phyloP scores from a whole-genome alignment of 1,140 invertebrate genomes.

The Semibalanus balanoides region DNA sequence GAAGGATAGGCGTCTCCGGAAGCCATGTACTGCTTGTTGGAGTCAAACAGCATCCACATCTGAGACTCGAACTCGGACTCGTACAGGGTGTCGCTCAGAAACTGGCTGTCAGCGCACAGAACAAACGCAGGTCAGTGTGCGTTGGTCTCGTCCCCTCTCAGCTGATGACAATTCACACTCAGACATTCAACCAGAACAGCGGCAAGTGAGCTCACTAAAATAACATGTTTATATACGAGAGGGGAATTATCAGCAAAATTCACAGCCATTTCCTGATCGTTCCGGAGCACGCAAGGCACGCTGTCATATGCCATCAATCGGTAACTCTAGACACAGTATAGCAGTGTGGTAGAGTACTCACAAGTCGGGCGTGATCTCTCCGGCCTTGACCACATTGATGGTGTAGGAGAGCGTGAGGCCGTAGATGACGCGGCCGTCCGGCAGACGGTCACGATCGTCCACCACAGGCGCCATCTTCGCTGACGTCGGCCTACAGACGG shows the following conservation, averaged over 20 bases:
- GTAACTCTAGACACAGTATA: too few species aligned
- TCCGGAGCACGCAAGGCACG: too few species aligned
- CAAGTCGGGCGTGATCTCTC: constrained; percentile 36
- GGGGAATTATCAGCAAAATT: too few species aligned
- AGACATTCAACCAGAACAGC: too few species aligned
- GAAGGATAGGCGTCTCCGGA: constrained; percentile 77
- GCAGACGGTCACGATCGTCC: constrained; percentile 59
- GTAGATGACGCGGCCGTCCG: constrained; percentile 72
- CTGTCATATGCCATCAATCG: too few species aligned
- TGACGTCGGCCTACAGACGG: neutral
- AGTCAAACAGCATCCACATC: constrained; percentile 88
- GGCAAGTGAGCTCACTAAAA: too few species aligned
- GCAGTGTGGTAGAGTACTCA: too few species aligned
- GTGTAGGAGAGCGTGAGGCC: constrained; percentile 72
- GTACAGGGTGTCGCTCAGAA: constrained; percentile 75
- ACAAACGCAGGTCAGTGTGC: too few species aligned
- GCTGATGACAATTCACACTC: too few species aligned
- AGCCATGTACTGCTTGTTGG: constrained; percentile 72
- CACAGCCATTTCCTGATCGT: too few species aligned
- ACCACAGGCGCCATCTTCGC: constrained; percentile 46
- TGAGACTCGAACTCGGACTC: constrained; percentile 91
- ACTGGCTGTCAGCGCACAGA: constrained; percentile 35
- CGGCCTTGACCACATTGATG: constrained; percentile 63
- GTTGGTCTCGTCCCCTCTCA: too few species aligned
- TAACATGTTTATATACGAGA: too few species aligned